A percentile compares a stretch with the other conserved stretches of the same genome.
These are phyloP conservation scores for Platysteira castanea DNA, from an alignment of 2,113 vertebrate species.

Conservation along the genomic window DNA sequence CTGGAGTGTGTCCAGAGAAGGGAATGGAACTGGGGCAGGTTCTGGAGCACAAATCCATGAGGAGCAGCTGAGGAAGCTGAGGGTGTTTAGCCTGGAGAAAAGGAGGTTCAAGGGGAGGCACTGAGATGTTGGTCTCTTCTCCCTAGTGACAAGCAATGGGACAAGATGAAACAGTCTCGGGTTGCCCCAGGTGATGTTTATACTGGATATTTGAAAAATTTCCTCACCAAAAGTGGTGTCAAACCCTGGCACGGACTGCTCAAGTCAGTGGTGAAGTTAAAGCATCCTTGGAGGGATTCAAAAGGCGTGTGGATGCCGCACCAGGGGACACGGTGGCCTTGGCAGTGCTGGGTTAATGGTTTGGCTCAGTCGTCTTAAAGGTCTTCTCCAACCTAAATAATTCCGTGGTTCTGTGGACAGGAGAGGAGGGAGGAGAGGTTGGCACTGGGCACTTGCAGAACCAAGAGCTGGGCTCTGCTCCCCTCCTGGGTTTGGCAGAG, in stretches of 20 bases:
- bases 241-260: background rate
- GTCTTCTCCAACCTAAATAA: background rate
- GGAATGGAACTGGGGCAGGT: background rate
- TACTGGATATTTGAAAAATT: background rate
- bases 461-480: background rate
- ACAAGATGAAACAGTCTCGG: background rate
- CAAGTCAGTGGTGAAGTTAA: background rate
- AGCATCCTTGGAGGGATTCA: background rate
- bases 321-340: background rate
- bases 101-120: background rate
- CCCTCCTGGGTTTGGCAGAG: background rate
- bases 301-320: rapidly evolving
- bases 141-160: background rate
- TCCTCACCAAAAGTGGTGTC: background rate
- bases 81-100: background rate
- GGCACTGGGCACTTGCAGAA: background rate
- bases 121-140: background rate
- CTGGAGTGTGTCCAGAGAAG: background rate
- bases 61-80: background rate
- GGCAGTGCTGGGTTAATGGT: background rate
- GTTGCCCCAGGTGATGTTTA: background rate
- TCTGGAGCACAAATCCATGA: background rate
- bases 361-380: background rate
- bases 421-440: background rate
- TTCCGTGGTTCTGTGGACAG: background rate